phyloP scores from a whole-genome alignment of 2,797 vertebrate species.

The Tapirus indicus region DNA sequence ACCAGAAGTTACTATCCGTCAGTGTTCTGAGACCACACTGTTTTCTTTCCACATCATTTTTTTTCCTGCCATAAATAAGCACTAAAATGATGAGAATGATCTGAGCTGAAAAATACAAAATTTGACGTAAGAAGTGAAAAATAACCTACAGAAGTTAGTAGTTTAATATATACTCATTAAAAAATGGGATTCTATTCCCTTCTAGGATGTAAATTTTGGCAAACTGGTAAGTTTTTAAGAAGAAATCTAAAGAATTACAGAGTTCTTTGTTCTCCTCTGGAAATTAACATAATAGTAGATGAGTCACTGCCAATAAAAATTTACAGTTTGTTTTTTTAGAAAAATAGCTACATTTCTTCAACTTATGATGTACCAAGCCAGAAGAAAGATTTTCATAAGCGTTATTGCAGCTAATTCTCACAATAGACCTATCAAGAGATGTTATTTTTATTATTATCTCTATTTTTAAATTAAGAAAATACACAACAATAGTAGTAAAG shows the following conservation, averaged over 20 bases:
- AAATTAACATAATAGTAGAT: not conserved
- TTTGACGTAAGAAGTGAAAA: not conserved
- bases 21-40: conserved; percentile 47
- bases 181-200: not conserved
- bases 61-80: not conserved
- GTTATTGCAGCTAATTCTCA: not conserved
- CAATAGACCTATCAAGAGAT: not conserved
- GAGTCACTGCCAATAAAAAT: not conserved
- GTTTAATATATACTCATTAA: not conserved
- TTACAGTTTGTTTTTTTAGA: not conserved
- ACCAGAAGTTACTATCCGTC: conserved; percentile 24
- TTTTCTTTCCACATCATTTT: not conserved
- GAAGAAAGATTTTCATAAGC: not conserved
- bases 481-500: not conserved
- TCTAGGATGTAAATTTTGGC: not conserved
- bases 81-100: not conserved
- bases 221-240: not conserved
- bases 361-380: not conserved
- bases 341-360: not conserved
- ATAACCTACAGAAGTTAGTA: not conserved
- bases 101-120: not conserved
- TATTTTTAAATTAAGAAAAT: not conserved
- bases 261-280: not conserved
- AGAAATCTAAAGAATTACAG: not conserved
- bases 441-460: not conserved